phyloP scores from a whole-genome alignment of 1,140 invertebrate genomes.

The Rhopalosiphum padi region DNA sequence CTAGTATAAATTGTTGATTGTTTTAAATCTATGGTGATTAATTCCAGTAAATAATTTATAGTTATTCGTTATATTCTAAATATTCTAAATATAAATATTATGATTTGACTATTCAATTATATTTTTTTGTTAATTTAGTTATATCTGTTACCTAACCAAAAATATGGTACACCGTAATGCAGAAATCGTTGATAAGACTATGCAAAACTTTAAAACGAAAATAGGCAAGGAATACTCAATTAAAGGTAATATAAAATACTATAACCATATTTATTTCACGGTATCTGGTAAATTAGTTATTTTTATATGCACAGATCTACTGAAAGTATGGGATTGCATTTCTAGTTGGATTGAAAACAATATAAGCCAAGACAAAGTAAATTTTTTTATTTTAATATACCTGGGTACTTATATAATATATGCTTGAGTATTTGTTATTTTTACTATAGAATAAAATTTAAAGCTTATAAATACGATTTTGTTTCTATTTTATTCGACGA shows the following conservation, averaged over 20 bases:
- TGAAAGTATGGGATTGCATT: constrained; percentile 21
- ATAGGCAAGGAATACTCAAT: neutral
- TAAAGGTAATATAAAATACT: neutral
- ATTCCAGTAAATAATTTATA: too few species aligned
- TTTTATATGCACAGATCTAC: neutral
- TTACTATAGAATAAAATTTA: neutral
- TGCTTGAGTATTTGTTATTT: neutral
- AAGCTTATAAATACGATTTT: neutral
- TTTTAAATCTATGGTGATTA: too few species aligned
- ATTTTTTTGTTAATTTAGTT: too few species aligned
- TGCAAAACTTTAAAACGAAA: neutral
- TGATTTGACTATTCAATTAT: too few species aligned
- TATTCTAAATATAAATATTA: too few species aligned
- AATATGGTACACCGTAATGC: neutral
- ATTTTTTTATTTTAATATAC: constrained; percentile 1
- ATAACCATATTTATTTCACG: neutral
- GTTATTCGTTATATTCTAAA: too few species aligned
- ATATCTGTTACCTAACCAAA: neutral
- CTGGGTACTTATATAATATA: neutral
- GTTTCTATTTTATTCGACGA: neutral
- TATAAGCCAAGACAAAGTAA: constrained; percentile 24
- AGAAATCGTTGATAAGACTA: neutral
- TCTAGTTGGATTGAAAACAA: constrained; percentile 34
- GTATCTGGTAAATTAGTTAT: neutral
- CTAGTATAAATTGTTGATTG: too few species aligned